Percentiles rank a stretch among this genome's conserved stretches.
Evolutionary conservation across 2,113 vertebrate genomes (phyloP).

Genomic region (Corythornis madagascariensis): DNA sequence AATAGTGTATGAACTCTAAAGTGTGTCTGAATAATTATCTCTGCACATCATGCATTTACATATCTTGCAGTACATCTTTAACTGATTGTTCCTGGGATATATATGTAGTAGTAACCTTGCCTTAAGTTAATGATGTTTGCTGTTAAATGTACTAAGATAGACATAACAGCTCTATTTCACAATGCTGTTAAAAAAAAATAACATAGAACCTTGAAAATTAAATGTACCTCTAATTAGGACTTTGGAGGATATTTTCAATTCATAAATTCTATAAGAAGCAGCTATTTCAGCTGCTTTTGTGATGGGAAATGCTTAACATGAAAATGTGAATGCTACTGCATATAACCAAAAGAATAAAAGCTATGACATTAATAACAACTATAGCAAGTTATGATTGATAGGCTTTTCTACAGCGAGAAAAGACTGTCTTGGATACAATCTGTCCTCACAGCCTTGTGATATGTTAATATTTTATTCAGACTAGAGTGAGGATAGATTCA

Average conservation of each 20-base stretch:
- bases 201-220: constrained; percentile 31
- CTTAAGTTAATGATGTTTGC: neutral
- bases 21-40: neutral
- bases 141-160: neutral
- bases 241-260: constrained; percentile 41
- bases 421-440: constrained; percentile 74
- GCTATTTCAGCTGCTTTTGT: constrained; percentile 49
- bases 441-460: constrained; percentile 75
- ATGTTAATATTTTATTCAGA: constrained; percentile 74
- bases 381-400: constrained; percentile 71
- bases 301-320: neutral
- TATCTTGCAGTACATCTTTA: neutral
- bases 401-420: constrained; percentile 67
- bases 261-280: constrained; percentile 8
- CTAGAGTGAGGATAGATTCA: constrained; percentile 67
- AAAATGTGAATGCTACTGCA: constrained; percentile 26
- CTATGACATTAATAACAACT: constrained; percentile 71
- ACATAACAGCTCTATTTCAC: neutral
- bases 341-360: constrained; percentile 57
- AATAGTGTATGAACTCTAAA: neutral
- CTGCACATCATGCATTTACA: neutral
- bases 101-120: neutral
- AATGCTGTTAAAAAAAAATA: neutral
- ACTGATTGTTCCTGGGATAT: neutral
- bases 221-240: constrained; percentile 52